phyloP scores from a whole-genome alignment of 1,140 invertebrate species.

The Caenorhabditis latens region DNA sequence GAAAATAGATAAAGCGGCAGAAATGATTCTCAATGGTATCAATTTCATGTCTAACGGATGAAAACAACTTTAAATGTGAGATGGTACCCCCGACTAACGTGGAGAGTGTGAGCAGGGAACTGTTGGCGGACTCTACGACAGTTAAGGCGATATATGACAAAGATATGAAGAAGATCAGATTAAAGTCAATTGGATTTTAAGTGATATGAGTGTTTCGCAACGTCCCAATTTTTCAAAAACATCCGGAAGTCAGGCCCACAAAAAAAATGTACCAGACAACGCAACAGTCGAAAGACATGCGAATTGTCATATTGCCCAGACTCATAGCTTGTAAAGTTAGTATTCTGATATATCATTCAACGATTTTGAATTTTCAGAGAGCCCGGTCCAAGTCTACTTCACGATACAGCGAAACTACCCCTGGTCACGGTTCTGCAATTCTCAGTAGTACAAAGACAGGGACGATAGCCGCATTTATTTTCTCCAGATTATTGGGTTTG shows the following conservation, averaged over 20 bases:
- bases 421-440: too few species aligned
- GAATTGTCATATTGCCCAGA: conserved; percentile 5
- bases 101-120: neutral
- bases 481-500: too few species aligned
- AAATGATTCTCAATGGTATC: too few species aligned
- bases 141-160: conserved; percentile 46
- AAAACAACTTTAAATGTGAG: too few species aligned
- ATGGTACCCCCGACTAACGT: too few species aligned
- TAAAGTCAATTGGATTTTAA: neutral
- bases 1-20: too few species aligned
- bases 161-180: conserved; percentile 25
- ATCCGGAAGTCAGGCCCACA: conserved; percentile 32
- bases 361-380: neutral
- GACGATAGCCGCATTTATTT: too few species aligned
- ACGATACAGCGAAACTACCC: too few species aligned
- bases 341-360: neutral
- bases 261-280: conserved; percentile 5
- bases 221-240: neutral
- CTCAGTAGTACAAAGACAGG: too few species aligned
- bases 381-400: neutral
- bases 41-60: too few species aligned
- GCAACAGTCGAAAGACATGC: conserved; percentile 1
- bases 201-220: neutral
- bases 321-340: conserved; percentile 9
- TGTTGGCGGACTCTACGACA: conserved; percentile 14